A percentile compares a stretch with the other conserved stretches of the same genome.
phyloP scores from a whole-genome alignment of 1,140 invertebrate genomes.

The Pemphigus obesinymphae region DNA sequence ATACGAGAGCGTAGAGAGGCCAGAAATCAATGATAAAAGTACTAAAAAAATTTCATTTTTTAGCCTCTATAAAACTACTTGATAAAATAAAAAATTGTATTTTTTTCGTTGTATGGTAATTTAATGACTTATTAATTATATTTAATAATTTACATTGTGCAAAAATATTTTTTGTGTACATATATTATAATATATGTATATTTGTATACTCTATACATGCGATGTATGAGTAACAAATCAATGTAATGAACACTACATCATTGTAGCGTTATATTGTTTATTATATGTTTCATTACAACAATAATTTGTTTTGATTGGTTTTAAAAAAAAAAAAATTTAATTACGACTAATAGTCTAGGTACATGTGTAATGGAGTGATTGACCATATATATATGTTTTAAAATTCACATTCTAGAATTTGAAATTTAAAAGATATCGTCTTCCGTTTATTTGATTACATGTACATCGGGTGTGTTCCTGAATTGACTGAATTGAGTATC shows the following conservation, averaged over 20 bases:
- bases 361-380: not conserved
- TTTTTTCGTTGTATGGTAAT: too few species aligned
- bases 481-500: not conserved
- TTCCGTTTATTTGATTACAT: not conserved
- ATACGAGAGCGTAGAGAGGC: too few species aligned
- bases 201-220: too few species aligned
- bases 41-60: too few species aligned
- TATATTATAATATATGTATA: too few species aligned
- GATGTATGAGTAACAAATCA: too few species aligned
- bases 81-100: too few species aligned
- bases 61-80: too few species aligned
- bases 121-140: not conserved
- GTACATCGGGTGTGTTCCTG: not conserved
- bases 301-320: not conserved
- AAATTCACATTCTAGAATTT: not conserved
- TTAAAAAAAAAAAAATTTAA: too few species aligned
- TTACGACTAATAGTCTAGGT: not conserved
- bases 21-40: too few species aligned
- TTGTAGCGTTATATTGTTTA: too few species aligned
- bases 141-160: not conserved
- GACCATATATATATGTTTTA: not conserved
- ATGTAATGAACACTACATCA: too few species aligned
- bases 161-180: conserved; percentile 15
- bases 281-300: not conserved
- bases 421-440: not conserved